A percentile compares a stretch with the other conserved stretches of the same genome.
These are phyloP conservation scores for Rhinophrynus dorsalis DNA, from an alignment of 2,797 vertebrate species.

Conservation along the genomic window DNA sequence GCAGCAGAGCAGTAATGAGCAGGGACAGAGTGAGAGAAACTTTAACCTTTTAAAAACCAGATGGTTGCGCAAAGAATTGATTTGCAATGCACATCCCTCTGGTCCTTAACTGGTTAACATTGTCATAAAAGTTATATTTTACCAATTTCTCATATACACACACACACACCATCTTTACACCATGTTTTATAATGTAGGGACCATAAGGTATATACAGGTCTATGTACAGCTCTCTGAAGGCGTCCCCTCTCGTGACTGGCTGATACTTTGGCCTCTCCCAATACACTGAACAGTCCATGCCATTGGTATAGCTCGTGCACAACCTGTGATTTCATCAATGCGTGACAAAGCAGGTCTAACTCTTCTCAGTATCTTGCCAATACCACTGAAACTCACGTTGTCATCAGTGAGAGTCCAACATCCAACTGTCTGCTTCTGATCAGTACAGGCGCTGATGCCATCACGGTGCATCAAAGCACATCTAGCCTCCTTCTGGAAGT, in stretches of 20 bases:
- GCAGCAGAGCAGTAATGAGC: no score
- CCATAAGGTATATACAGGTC: constrained; percentile 32
- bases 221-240: background rate
- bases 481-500: background rate
- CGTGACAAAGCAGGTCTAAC: background rate
- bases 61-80: background rate
- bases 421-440: background rate
- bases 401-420: background rate
- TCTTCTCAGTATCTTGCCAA: background rate
- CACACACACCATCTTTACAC: constrained; percentile 41
- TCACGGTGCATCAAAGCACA: background rate
- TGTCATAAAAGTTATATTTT: constrained; percentile 42
- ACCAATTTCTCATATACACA: constrained; percentile 38
- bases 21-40: background rate
- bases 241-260: background rate
- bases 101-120: no score
- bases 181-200: constrained; percentile 31
- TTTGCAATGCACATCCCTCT: no score
- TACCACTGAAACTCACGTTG: background rate
- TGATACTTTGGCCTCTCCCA: background rate
- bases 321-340: background rate
- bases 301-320: background rate
- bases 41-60: no score
- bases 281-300: background rate
- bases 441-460: background rate